phyloP scores from a whole-genome alignment of 2,888 invertebrate species.

The Patella depressa region DNA sequence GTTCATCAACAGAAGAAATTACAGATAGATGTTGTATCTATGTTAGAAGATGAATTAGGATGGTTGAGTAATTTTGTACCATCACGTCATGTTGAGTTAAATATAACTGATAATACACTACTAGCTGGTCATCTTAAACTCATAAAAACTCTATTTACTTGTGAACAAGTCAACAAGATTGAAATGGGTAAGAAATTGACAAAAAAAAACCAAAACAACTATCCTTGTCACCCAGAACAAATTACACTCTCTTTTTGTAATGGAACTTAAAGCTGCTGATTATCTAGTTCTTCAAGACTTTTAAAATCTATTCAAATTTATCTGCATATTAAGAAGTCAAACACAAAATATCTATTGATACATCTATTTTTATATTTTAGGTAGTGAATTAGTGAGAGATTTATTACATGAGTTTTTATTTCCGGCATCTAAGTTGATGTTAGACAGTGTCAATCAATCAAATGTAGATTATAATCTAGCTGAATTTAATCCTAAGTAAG shows the following conservation, averaged over 20 bases:
- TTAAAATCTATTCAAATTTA: too few species aligned
- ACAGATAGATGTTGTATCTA: constrained; percentile 65
- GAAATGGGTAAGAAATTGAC: constrained; percentile 59
- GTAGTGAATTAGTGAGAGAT: constrained; percentile 60
- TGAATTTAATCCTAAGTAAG: constrained; percentile 69
- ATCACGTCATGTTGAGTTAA: constrained; percentile 59
- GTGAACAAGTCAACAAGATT: constrained; percentile 70
- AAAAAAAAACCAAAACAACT: too few species aligned
- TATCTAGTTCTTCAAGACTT: too few species aligned
- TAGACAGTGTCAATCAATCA: constrained; percentile 60
- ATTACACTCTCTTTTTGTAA: too few species aligned
- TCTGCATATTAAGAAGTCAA: too few species aligned
- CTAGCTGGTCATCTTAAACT: constrained; percentile 73
- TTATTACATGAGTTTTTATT: constrained; percentile 72
- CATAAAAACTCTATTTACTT: constrained; percentile 71
- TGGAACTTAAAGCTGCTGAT: too few species aligned
- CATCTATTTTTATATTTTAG: constrained; percentile 32
- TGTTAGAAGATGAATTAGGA: constrained; percentile 73
- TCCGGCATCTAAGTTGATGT: constrained; percentile 72
- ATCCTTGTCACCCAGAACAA: too few species aligned
- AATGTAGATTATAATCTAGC: constrained; percentile 45
- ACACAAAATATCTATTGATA: too few species aligned
- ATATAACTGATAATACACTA: constrained; percentile 71
- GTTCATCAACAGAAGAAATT: constrained; percentile 66
- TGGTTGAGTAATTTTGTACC: constrained; percentile 73